These are phyloP conservation scores for Apodemia mormo DNA, from an alignment of 2,888 invertebrate genomes.

Conservation along the genomic window DNA sequence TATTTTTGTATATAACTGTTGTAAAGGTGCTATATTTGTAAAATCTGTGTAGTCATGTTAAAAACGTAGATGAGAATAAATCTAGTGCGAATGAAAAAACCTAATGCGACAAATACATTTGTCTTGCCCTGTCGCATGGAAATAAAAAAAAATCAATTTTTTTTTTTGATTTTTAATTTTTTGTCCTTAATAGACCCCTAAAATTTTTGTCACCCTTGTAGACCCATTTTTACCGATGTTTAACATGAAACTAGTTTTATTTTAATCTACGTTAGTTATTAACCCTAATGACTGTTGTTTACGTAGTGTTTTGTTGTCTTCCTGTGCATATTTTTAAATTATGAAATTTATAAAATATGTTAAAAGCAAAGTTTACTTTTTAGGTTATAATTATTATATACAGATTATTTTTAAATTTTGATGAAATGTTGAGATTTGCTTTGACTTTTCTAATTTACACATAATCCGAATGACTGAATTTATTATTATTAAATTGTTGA, in stretches of 20 bases:
- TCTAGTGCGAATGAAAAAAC: too few relatives aligned
- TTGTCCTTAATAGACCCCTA: too few relatives aligned
- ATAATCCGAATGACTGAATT: too few relatives aligned
- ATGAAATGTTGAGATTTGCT: background rate
- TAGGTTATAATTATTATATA: background rate
- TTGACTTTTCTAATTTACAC: too few relatives aligned
- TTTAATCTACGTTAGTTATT: background rate
- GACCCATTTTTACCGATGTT: too few relatives aligned
- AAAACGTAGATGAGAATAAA: too few relatives aligned
- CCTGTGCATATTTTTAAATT: background rate
- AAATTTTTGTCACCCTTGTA: too few relatives aligned
- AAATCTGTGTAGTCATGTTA: background rate
- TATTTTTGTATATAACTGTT: conserved; percentile 11
- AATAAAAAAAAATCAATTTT: too few relatives aligned
- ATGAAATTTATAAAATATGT: background rate
- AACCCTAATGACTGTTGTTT: background rate
- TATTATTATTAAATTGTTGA: too few relatives aligned
- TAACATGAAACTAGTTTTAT: background rate
- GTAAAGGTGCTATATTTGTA: conserved; percentile 15
- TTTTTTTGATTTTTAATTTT: too few relatives aligned
- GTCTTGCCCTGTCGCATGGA: too few relatives aligned
- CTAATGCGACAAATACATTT: too few relatives aligned
- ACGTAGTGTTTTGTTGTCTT: background rate
- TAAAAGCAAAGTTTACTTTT: background rate
- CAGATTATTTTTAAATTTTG: background rate